Evolutionary conservation across 2,888 invertebrate species (phyloP), one percentile per base, ranked within the genome.

Genomic region (Melanostoma scalare): DNA sequence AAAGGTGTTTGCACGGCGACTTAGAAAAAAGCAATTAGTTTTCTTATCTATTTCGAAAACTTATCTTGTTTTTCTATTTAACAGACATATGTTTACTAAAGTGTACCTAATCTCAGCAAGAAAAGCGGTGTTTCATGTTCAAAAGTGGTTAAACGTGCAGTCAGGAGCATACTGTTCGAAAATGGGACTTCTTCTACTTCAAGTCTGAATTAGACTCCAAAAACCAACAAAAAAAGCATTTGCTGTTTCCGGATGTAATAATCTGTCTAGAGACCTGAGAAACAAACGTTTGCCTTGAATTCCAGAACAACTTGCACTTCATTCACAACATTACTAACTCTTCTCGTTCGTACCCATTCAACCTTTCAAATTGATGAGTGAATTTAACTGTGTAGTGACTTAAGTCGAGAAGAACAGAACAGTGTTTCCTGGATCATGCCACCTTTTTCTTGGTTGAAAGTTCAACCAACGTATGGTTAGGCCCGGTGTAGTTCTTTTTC

Each of bases 61-160:
- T 77, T 71, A 77, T 63, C 65, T 30, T n/a, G 36, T n/a, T 69
- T 30, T 77, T 40, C 35, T 69, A 77, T 69, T 77, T 63, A 77
- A 61, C 48, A 61, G 42, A 42, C 6, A 42, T 42, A n/a, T 42
- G 20, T 20, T 20, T 20, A 20, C 20, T 20, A 20, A 20, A 20
- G 20, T 20, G 20, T 20, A 20, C 20, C 20, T 20, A 20, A 20
- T 20, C 20, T 20, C 1, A 1, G 20, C 1, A 20, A 20, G n/a
- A 20, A 20, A 20, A 20, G 20, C 20, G 20, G 20, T 20, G 20
- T 20, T 20, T 20, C 20, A 20, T 20, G 20, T 20, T 20, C 20
- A 20, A 20, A 20, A 20, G 1, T 20, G 20, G 20, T 20, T 1
- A 20, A 20, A 20, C 20, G 20, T 20, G 20, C 20, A 20, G 20